Conservation (phyloP, 2,888 invertebrate genomes). For the Ecdyonurus torrentis region DNA sequence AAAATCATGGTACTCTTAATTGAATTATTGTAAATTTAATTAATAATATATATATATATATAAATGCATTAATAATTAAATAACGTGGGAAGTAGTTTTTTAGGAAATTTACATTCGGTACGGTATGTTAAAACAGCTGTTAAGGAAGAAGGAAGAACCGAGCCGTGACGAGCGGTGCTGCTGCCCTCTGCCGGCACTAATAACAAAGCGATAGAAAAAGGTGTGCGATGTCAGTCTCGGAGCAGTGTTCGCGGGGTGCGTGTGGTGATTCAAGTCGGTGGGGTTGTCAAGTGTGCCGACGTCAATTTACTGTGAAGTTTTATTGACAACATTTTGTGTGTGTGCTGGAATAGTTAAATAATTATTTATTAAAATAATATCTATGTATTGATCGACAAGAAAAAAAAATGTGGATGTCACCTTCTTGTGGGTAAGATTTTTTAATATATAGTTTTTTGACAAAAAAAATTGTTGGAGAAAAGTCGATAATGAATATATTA, state of each 20-base stretch:
- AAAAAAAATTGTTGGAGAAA: too few species aligned
- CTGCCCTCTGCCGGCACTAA: not conserved
- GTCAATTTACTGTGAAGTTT: not conserved
- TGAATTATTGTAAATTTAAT: too few species aligned
- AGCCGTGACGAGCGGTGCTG: not conserved
- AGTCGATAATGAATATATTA: too few species aligned
- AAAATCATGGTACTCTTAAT: too few species aligned
- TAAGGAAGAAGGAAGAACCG: not conserved
- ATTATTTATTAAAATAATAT: not conserved
- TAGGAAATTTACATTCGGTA: not conserved
- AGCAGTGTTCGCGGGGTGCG: not conserved
- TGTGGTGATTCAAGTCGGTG: not conserved
- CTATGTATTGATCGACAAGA: not conserved
- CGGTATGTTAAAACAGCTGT: not conserved
- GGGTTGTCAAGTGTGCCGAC: not conserved
- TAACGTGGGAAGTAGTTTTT: not conserved
- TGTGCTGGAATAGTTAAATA: too few species aligned
- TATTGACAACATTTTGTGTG: not conserved
- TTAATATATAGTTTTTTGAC: too few species aligned
- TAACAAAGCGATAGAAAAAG: not conserved
- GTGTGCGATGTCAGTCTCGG: not conserved
- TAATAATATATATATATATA: too few species aligned
- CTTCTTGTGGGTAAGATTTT: not conserved
- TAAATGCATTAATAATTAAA: too few species aligned
- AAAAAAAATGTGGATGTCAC: not conserved